A percentile compares a stretch with the other conserved stretches of the same genome.
These are phyloP conservation scores for Melanotaenia pygmaea DNA, from an alignment of 2,797 vertebrate genomes.

Conservation along the genomic window DNA sequence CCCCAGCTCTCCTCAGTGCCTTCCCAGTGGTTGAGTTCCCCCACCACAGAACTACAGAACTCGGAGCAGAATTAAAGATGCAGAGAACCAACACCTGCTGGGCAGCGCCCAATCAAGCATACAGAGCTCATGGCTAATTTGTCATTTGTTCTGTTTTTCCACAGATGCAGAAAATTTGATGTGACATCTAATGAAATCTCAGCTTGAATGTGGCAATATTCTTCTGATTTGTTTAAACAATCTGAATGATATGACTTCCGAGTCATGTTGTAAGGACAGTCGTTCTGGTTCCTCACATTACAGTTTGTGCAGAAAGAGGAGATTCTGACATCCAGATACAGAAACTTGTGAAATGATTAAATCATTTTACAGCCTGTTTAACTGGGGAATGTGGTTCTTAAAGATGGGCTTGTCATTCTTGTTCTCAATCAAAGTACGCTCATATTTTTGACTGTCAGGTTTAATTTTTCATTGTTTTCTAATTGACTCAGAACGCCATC, in stretches of 20 bases:
- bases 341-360: conserved; percentile 19
- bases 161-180: conserved; percentile 28
- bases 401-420: background rate
- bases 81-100: conserved; percentile 47
- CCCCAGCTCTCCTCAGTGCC: conserved; percentile 42
- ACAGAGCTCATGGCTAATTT: conserved; percentile 13
- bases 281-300: conserved; percentile 23
- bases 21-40: conserved; percentile 41
- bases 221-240: conserved; percentile 20
- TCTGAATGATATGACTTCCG: conserved; percentile 11
- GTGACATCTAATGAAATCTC: conserved; percentile 20
- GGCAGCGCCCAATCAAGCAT: conserved; percentile 18
- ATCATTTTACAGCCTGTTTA: conserved; percentile 6
- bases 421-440: background rate
- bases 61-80: conserved; percentile 30
- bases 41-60: conserved; percentile 26
- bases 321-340: conserved; percentile 1
- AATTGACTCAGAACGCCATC: conserved; percentile 28
- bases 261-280: background rate
- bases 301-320: no score
- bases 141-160: conserved; percentile 31
- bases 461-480: conserved; percentile 1
- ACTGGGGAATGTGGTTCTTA: conserved; percentile 11
- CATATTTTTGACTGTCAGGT: no score
- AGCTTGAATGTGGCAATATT: background rate